Evolutionary conservation across 2,888 invertebrate genomes (phyloP), one percentile per base, ranked within the genome.

Genomic region (Drosophila nigricruria): DNA sequence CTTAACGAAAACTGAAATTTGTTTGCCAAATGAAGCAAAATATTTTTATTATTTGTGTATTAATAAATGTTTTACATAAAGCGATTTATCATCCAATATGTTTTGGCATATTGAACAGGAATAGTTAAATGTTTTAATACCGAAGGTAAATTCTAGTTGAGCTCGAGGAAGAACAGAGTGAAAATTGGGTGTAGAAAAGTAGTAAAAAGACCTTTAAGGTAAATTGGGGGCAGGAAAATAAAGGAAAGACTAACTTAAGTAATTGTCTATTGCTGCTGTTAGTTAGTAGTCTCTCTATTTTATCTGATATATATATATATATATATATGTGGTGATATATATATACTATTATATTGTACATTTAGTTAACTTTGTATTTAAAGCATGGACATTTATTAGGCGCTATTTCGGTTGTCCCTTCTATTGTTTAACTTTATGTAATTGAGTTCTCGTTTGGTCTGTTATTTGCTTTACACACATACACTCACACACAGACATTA

Each of bases 1-100:
- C 75, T 43, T 64, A 79, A 77, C 76, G 53, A 79, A 77, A 74
- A 70, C 43, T 59, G 20, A 20, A 70, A 64, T 79, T 79, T 79
- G 70, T 77, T 77, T 79, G 79, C 80, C 79, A 77, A 67, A 79
- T 67, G 64, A 77, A 77, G 77, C 71, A 77, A 76, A 59, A 59
- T 42, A 56, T 64, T 77, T 60, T 71, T 52, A 52, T 63, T 77
- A 68, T 67, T 54, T 76, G 58, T 83, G 79, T 88, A n/a, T 83
- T 83, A 86, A 83, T 83, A 88, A 88, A 82, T 85, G 87, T 83
- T 77, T 88, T 78, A 83, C 87, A 88, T 86, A 82, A 88, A 88
- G 78, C 83, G 54, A 77, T 67, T 64, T 53, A 36, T 47, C 34
- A 36, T 49, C 30, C 62, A 73, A 65, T 79, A 79, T 61, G 75